Conservation (phyloP, 2,113 vertebrate species). For the Gopherus evgoodei region DNA sequence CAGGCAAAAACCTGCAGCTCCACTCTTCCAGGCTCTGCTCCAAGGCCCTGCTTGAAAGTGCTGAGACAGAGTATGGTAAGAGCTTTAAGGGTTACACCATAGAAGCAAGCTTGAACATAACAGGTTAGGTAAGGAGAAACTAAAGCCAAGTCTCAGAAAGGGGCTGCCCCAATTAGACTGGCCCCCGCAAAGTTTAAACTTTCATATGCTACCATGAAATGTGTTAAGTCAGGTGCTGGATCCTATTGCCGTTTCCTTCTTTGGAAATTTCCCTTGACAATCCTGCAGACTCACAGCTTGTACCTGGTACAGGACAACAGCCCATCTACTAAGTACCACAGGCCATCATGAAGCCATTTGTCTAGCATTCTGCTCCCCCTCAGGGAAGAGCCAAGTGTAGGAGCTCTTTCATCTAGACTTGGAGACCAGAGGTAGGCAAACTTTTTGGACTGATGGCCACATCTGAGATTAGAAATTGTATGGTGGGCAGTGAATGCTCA, state of each 20-base stretch:
- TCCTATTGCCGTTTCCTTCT: neutral
- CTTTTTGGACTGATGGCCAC: too few species aligned
- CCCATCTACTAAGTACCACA: neutral
- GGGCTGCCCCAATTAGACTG: neutral
- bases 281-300: neutral
- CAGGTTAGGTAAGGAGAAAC: too few species aligned
- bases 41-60: too few species aligned
- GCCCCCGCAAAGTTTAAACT: neutral
- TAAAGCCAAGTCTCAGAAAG: neutral
- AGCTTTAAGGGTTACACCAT: too few species aligned
- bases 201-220: neutral
- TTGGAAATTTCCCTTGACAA: neutral
- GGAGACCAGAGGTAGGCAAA: too few species aligned
- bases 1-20: too few species aligned
- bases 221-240: neutral
- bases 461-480: too few species aligned
- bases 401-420: neutral
- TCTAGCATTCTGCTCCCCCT: neutral
- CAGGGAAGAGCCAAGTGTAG: neutral
- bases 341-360: neutral
- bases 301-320: too few species aligned
- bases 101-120: too few species aligned
- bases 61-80: too few species aligned
- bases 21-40: too few species aligned
- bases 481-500: too few species aligned